Evolutionary conservation across 92 coral and sea anemone species (phyloP).

Genomic region (Plumapathes pennacea): DNA sequence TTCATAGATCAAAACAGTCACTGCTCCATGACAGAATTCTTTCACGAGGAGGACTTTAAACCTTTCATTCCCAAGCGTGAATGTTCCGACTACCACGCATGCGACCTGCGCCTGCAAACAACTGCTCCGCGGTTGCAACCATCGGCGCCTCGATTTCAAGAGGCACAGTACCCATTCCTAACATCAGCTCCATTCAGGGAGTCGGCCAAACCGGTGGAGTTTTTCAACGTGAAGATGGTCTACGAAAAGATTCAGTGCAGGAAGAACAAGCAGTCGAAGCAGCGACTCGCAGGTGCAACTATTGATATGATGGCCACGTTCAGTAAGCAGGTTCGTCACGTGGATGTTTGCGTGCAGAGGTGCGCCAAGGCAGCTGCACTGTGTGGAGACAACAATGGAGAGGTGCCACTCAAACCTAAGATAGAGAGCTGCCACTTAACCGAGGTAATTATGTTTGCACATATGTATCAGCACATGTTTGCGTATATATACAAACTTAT

Average conservation of each 20-base stretch:
- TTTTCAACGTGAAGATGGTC: constrained; percentile 69
- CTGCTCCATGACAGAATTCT: no score
- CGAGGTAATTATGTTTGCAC: constrained; percentile 77
- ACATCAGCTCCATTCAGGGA: background rate
- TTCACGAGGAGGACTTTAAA: no score
- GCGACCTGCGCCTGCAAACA: no score
- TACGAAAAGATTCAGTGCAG: constrained; percentile 95
- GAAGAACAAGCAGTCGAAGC: constrained; percentile 88
- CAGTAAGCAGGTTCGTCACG: constrained; percentile 75
- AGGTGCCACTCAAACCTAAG: constrained; percentile 82
- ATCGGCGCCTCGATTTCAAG: no score
- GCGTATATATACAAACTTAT: no score
- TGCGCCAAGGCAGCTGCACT: constrained; percentile 92
- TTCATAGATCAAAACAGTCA: no score
- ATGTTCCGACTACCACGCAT: no score
- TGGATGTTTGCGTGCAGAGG: constrained; percentile 90
- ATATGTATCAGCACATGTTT: no score
- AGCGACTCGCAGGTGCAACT: constrained; percentile 75
- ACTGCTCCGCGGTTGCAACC: no score
- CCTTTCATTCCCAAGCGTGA: no score
- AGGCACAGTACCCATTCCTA: constrained; percentile 2
- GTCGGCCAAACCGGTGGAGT: constrained; percentile 40
- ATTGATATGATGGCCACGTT: constrained; percentile 81
- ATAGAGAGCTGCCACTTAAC: constrained; percentile 81
- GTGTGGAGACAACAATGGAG: constrained; percentile 88